A percentile compares a stretch with the other conserved stretches of the same genome.
phyloP scores from a whole-genome alignment of 2,113 vertebrate species.

The Phoxinus phoxinus region DNA sequence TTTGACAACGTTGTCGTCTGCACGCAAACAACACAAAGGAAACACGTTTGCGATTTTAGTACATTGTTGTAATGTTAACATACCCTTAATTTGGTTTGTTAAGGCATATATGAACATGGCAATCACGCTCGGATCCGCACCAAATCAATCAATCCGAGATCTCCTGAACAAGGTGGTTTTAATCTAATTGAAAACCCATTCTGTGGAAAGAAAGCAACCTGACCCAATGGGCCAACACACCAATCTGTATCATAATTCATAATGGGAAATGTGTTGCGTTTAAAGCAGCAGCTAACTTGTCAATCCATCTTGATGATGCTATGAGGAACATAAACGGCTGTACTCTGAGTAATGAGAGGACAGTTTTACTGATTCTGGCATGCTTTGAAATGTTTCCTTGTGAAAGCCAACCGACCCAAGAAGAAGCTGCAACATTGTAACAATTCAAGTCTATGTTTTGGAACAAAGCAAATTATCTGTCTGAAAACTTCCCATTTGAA shows the following conservation, averaged over 20 bases:
- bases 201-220: not conserved
- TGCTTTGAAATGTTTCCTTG: no score
- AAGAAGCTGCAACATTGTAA: not conserved
- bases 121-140: not conserved
- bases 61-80: no score
- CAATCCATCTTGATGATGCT: no score
- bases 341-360: no score
- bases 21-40: no score
- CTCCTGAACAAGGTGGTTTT: not conserved
- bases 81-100: not conserved
- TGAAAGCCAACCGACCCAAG: no score
- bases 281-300: no score
- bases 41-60: no score
- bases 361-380: no score
- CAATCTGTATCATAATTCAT: not conserved
- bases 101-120: not conserved
- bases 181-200: not conserved
- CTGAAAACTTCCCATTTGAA: not conserved
- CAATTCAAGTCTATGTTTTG: not conserved
- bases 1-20: no score
- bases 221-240: not conserved
- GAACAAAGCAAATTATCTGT: not conserved
- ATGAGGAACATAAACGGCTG: no score
- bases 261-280: not conserved
- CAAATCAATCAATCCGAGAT: not conserved